A percentile compares a stretch with the other conserved stretches of the same genome.
Conservation (phyloP, 2,888 invertebrate genomes). For the Craniophora ligustri region DNA sequence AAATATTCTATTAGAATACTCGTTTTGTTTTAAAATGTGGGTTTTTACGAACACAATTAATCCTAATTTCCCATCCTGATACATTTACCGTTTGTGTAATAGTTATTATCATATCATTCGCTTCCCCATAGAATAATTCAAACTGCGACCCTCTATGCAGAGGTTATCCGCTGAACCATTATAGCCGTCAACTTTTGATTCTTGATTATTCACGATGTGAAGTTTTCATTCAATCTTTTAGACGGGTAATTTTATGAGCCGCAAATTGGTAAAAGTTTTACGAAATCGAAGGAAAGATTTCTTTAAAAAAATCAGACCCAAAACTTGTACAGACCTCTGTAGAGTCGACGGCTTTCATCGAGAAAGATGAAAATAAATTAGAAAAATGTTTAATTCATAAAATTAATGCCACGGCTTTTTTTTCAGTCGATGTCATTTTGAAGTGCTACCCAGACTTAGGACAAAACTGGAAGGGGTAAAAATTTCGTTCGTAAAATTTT, state of each 20-base stretch:
- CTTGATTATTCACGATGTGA: slow-evolving; percentile 35
- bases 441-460: slow-evolving; percentile 37
- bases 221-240: slow-evolving; percentile 31
- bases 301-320: slow-evolving; percentile 33
- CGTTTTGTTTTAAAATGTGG: too few species aligned
- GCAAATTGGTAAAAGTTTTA: slow-evolving; percentile 44
- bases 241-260: slow-evolving; percentile 32
- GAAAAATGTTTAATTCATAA: slow-evolving; percentile 69
- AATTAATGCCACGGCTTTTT: slow-evolving; percentile 59
- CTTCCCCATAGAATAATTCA: too few species aligned
- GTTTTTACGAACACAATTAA: too few species aligned
- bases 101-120: too few species aligned
- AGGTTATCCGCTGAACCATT: too few species aligned
- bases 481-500: not conserved
- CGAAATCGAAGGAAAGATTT: slow-evolving; percentile 33
- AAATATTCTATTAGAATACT: too few species aligned
- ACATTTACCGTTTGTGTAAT: too few species aligned
- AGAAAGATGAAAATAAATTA: slow-evolving; percentile 53
- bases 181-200: slow-evolving; percentile 16
- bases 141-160: too few species aligned
- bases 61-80: too few species aligned
- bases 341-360: slow-evolving; percentile 12
- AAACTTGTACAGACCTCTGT: slow-evolving; percentile 31
- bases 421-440: slow-evolving; percentile 57
- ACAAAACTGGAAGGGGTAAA: slow-evolving; percentile 42